These are phyloP conservation scores for Lasiurus borealis DNA, from an alignment of 2,113 vertebrate genomes.

Conservation along the genomic window DNA sequence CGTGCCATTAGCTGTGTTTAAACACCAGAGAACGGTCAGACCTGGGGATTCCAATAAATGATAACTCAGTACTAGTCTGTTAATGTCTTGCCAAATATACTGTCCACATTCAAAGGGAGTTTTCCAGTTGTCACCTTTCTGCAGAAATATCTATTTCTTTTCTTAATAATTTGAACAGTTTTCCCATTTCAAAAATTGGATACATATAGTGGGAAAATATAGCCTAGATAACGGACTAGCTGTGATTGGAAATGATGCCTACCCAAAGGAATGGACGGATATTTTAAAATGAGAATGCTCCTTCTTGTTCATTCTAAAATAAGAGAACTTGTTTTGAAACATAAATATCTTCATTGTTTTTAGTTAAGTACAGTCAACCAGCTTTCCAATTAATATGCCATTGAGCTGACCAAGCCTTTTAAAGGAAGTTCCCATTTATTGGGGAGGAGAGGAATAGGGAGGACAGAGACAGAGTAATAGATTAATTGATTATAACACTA, in stretches of 20 bases:
- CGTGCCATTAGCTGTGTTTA: not conserved
- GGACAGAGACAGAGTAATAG: not conserved
- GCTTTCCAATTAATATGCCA: not conserved
- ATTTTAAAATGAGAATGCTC: not conserved
- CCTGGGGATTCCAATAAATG: not conserved
- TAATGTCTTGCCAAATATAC: not conserved
- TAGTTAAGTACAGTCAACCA: not conserved
- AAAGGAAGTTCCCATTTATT: not conserved
- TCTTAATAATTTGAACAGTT: not conserved
- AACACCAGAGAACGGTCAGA: not conserved
- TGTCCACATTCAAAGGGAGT: not conserved
- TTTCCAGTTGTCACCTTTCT: not conserved
- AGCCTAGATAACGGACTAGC: not conserved
- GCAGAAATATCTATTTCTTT: not conserved
- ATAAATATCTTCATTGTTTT: not conserved
- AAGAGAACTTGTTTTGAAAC: not conserved
- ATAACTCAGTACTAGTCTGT: not conserved
- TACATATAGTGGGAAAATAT: not conserved
- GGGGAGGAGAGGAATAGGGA: fast-evolving
- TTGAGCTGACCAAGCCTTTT: not conserved
- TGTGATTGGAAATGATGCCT: not conserved
- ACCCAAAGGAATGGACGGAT: not conserved
- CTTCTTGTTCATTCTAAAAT: not conserved
- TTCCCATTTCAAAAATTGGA: not conserved
- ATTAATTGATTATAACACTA: not conserved